Evolutionary conservation across 1,140 invertebrate species (phyloP), one percentile per base, ranked within the genome.

Genomic region (Drosophila novamexicana): DNA sequence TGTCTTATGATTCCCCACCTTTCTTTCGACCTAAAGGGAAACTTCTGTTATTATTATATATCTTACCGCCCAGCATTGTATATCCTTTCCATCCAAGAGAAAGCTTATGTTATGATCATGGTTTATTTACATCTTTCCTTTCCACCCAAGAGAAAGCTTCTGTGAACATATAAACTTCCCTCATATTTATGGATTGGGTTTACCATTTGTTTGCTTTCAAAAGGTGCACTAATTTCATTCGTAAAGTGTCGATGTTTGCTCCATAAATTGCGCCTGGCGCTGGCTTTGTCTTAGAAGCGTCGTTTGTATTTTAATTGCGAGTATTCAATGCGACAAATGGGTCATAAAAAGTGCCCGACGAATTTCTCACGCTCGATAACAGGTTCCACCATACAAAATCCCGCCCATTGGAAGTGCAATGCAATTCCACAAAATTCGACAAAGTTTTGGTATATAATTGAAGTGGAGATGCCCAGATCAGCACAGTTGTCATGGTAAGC

Each of bases 291-390:
- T 67, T 72, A 52, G 83, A 69, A 67, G 62, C 76, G 45, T 65
- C 42, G 72, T 72, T 79, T 62, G 76, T 64, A 59, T 71, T 57
- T 65, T 52, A 89, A 79, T 88, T 68, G 80, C 36, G 22, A 32
- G 49, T 63, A 80, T 80, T 84, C 59, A 89, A 68, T 71, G 50
- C 67, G 73, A 86, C 49, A 86, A 83, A 89, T 83, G 79, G 73
- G 76, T 86, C 77, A 73, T 61, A 77, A 62, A 58, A 71, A 71
- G 58, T 67, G 53, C 40, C 49, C 34, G 64, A 62, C 64, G 53
- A 57, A 77, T 83, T 88, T 88, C 84, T 88, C 83, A 89, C 83
- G 84, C 66, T 77, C 36, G 53, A 22, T 50, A 88, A 86, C 82
- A 45, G 82, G 82, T 86, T 86, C 78, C 34, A 37, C 22, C 32